Conservation (phyloP, 2,888 invertebrate genomes). For the Trichogramma evanescens region DNA sequence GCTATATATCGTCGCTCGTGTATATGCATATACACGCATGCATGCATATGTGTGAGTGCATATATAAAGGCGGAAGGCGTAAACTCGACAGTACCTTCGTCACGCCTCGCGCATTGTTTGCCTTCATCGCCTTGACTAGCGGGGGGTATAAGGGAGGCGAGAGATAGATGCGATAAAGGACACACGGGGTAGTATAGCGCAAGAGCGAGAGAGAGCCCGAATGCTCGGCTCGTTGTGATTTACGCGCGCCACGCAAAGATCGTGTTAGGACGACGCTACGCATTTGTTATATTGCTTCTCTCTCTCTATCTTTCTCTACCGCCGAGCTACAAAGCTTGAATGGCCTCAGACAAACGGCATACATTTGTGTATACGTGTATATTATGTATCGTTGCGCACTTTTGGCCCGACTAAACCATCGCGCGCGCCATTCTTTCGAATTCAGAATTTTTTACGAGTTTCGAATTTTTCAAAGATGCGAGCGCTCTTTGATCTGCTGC, state of each 20-base stretch:
- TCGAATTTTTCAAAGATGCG: no score
- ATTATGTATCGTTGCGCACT: background rate
- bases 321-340: no score
- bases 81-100: conserved; percentile 46
- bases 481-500: no score
- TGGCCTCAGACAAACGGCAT: background rate
- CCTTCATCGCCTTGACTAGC: conserved; percentile 20
- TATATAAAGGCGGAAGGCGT: conserved; percentile 40
- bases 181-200: background rate
- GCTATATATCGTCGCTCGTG: background rate
- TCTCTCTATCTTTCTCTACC: no score
- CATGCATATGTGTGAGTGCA: conserved; percentile 17
- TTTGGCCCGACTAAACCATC: no score
- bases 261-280: conserved; percentile 26
- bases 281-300: background rate
- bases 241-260: conserved; percentile 35
- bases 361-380: background rate
- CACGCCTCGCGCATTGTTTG: conserved; percentile 45
- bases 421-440: no score
- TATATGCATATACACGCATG: background rate
- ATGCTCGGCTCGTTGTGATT: conserved; percentile 9
- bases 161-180: background rate
- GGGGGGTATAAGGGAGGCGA: background rate
- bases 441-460: no score
- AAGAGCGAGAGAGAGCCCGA: conserved; percentile 2